Conservation (phyloP, 2,888 invertebrate genomes). For the Acanthacorydalis orientalis region DNA sequence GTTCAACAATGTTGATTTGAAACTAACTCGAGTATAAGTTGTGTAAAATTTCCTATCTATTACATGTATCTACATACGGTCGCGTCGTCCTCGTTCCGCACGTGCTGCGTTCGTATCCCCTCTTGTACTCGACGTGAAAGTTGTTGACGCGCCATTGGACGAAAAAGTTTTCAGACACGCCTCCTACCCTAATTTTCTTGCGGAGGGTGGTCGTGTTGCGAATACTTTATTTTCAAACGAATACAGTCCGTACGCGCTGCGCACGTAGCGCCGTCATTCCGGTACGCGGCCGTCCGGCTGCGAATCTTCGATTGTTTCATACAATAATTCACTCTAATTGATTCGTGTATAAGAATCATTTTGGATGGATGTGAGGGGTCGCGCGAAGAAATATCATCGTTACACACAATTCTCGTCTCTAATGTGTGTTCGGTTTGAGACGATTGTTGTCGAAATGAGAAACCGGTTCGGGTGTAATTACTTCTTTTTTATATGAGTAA, state of each 20-base stretch:
- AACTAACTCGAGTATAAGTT: constrained; percentile 4
- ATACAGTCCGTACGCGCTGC: constrained; percentile 7
- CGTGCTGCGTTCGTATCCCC: constrained; percentile 20
- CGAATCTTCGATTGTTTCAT: not conserved
- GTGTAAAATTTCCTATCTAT: constrained; percentile 6
- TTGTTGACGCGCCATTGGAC: constrained; percentile 17
- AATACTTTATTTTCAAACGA: constrained; percentile 3
- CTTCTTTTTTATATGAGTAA: not conserved
- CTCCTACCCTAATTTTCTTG: constrained; percentile 15
- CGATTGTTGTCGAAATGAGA: not conserved
- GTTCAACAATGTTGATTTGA: constrained; percentile 4
- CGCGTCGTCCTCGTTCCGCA: constrained; percentile 15
- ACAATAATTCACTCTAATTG: not conserved
- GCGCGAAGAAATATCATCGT: not conserved
- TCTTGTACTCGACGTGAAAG: constrained; percentile 4
- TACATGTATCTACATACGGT: not conserved
- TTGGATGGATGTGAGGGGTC: constrained; percentile 11
- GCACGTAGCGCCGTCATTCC: not conserved
- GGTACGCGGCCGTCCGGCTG: not conserved
- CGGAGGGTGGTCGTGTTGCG: not conserved
- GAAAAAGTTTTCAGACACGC: constrained; percentile 17
- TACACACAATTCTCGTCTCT: no score
- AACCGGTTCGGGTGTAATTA: not conserved
- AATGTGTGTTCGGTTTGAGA: no score
- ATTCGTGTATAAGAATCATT: not conserved